A percentile compares a stretch with the other conserved stretches of the same genome.
These are phyloP conservation scores for Linnaemya tessellans DNA, from an alignment of 2,888 invertebrate species.

Conservation along the genomic window DNA sequence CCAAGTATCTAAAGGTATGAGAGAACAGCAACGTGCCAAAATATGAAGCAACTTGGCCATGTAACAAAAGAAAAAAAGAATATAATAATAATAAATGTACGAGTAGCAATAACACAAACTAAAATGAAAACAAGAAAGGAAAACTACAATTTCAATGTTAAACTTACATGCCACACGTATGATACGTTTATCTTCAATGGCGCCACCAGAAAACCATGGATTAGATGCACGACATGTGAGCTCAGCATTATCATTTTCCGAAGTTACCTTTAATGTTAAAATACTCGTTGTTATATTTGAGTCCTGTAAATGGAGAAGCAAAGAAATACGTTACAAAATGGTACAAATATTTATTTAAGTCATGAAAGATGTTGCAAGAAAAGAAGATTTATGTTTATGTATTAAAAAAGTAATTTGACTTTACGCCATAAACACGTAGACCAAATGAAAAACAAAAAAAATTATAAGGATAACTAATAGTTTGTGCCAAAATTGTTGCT, in stretches of 20 bases:
- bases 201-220: slow-evolving; percentile 92
- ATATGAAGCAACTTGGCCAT: slow-evolving; percentile 15
- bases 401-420: slow-evolving; percentile 53
- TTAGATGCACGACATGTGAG: slow-evolving; percentile 93
- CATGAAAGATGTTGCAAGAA: neutral
- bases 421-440: slow-evolving; percentile 53
- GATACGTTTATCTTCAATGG: slow-evolving; percentile 89
- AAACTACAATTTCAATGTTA: slow-evolving; percentile 51
- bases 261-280: slow-evolving; percentile 89
- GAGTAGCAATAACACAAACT: slow-evolving; percentile 4
- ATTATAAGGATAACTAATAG: slow-evolving; percentile 10
- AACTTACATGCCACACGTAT: slow-evolving; percentile 94
- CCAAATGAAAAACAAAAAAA: slow-evolving; percentile 6
- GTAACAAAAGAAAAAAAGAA: slow-evolving; percentile 8
- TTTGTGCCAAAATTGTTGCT: slow-evolving; percentile 50
- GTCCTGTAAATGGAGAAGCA: slow-evolving; percentile 76
- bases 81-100: too few relatives aligned
- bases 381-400: slow-evolving; percentile 57
- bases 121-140: slow-evolving; percentile 14
- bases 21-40: slow-evolving; percentile 12
- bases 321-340: slow-evolving; percentile 11
- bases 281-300: slow-evolving; percentile 88
- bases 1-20: neutral
- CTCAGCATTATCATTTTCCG: slow-evolving; percentile 92
- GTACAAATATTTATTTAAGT: neutral